Base-by-base conservation (phyloP, 2,113 vertebrate species). In the Poecile atricapillus region DNA sequence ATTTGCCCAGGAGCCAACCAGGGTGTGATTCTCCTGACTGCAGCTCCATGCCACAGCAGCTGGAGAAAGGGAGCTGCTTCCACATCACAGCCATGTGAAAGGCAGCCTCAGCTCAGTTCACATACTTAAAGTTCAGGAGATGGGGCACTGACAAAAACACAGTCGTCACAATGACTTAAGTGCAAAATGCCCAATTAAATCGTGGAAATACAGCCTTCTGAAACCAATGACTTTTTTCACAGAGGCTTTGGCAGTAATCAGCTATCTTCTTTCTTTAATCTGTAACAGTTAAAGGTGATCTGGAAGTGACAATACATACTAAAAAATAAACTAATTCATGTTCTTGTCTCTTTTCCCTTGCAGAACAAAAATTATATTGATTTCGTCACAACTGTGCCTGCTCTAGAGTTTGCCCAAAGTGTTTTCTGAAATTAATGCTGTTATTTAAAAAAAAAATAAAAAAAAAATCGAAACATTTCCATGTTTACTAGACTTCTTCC, bases 401-500 rank as follows among this genome's bases (percentile, higher is more conserved):
- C 25, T 78, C 7, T 50, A 79, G 9, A 60, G 19, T 10, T 65
- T 75, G 50, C 31, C 28, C 17, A 49, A 83, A 89, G 25, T 28
- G 8, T 53, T 94, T 81, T 84, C 64, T 74, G 78, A 91, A 90
- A 83, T 86, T 76, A 83, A 83, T 9, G 1, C 7, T 30, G 11
- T 73, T 65, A 73, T 49, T 80, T 1, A 7, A 52, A 64, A 58
- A 74, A 75, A 58, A 85, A 69, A 31, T 5, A 14, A 74, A 75
- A 58, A 85, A 69, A 31, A 5, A 16, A 73, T 80, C 94, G 44
- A 95, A 90, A 67, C 19, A 73, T 41, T 86, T 86, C 63, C 50
- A 43, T 62, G 46, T 77, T 92, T 94, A 89, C 31, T 41, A 65
- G 8, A 4, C 64, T 90, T 86, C 43, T 86, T 91, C 76, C 94